Conservation (phyloP, 1,140 invertebrate genomes). For the Macrosteles quadrilineatus region DNA sequence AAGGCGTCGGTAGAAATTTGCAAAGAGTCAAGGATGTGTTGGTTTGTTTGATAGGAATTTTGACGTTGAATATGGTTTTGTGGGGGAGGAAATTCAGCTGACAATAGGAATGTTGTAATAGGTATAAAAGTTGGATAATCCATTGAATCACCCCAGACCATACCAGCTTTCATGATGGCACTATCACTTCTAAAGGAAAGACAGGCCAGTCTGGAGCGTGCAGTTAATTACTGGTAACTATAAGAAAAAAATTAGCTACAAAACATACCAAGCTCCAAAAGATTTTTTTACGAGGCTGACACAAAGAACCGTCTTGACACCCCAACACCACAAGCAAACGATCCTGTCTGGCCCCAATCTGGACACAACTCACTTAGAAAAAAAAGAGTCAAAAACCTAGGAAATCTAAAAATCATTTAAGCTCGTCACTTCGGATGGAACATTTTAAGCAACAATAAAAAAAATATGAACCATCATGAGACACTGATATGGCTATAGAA, state of each 20-base stretch:
- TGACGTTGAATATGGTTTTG: too few relatives aligned
- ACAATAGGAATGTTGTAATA: too few relatives aligned
- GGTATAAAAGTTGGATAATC: too few relatives aligned
- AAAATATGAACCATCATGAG: background rate
- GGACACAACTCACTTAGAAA: background rate
- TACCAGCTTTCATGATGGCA: background rate
- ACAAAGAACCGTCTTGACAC: background rate
- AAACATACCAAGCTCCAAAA: background rate
- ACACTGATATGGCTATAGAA: background rate
- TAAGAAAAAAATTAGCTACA: background rate
- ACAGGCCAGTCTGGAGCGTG: background rate
- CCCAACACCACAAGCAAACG: background rate
- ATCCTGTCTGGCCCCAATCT: background rate
- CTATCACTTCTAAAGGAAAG: background rate
- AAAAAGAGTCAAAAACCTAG: background rate
- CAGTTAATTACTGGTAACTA: background rate
- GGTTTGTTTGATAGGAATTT: too few relatives aligned
- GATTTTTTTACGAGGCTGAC: background rate
- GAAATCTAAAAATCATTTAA: background rate
- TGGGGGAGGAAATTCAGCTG: too few relatives aligned
- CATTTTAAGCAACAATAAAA: too few relatives aligned
- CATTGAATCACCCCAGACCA: background rate
- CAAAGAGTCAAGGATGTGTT: too few relatives aligned
- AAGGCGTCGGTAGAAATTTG: too few relatives aligned
- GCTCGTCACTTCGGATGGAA: background rate